Percentiles rank a stretch among this genome's conserved stretches.
phyloP scores from a whole-genome alignment of 1,140 invertebrate genomes.

The Trachymyrmex septentrionalis region DNA sequence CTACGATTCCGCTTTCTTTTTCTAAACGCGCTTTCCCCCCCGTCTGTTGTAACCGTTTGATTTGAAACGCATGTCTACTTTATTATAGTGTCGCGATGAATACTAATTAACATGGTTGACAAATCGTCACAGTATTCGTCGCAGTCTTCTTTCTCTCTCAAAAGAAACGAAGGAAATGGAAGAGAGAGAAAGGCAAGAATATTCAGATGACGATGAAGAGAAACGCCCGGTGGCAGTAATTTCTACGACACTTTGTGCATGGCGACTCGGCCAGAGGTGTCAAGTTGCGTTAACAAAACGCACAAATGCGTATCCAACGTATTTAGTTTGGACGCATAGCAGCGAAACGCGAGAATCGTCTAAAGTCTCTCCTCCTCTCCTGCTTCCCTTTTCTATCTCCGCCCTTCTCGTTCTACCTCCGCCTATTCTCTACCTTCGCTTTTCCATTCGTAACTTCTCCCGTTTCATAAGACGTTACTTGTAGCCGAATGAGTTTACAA shows the following conservation, averaged over 20 bases:
- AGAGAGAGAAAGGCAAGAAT: neutral
- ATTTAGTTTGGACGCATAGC: slow-evolving; percentile 48
- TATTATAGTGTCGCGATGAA: neutral
- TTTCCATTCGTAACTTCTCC: slow-evolving; percentile 51
- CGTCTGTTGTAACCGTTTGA: too few relatives aligned
- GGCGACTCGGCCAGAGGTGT: slow-evolving; percentile 51
- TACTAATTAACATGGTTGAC: slow-evolving; percentile 32
- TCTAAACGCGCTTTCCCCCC: neutral
- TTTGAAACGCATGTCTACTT: neutral
- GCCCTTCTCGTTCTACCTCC: neutral
- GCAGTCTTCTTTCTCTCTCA: neutral
- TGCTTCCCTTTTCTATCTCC: neutral
- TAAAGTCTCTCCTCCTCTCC: neutral
- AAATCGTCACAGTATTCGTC: neutral
- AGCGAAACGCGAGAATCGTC: slow-evolving; percentile 22
- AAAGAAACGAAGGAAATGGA: neutral
- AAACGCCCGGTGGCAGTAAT: slow-evolving; percentile 23
- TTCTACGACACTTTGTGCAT: slow-evolving; percentile 43
- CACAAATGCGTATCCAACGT: slow-evolving; percentile 30
- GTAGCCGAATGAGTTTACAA: slow-evolving; percentile 72
- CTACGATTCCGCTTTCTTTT: neutral
- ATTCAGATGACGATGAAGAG: slow-evolving; percentile 31
- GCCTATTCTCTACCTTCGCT: neutral
- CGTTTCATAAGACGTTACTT: slow-evolving; percentile 71
- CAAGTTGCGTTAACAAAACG: slow-evolving; percentile 66